phyloP scores from a whole-genome alignment of 37 sponge, comb jelly and placozoan species.

The Tethya wilhelma region DNA sequence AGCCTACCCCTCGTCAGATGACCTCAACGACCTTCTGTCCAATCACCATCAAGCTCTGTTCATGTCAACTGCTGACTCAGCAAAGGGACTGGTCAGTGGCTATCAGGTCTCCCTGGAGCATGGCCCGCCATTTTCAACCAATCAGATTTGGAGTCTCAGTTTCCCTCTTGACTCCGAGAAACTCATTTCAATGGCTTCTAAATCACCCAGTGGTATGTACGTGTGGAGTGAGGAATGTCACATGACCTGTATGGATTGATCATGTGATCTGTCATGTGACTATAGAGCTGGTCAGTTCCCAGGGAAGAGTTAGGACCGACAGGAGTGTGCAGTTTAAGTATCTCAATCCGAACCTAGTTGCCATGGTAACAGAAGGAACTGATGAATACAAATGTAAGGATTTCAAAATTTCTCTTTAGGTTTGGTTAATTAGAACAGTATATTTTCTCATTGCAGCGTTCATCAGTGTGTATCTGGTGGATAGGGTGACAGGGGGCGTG shows the following conservation, averaged over 20 bases:
- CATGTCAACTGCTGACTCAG: constrained; percentile 13
- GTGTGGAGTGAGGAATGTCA: no score
- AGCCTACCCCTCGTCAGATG: constrained; percentile 25
- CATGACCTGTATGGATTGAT: no score
- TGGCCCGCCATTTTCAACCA: not conserved
- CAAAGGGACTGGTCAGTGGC: not conserved
- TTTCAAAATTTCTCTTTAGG: not conserved
- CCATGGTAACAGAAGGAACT: constrained; percentile 79
- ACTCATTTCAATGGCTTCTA: not conserved
- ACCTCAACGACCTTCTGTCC: constrained; percentile 5
- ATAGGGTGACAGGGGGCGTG: constrained; percentile 83
- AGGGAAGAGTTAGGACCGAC: constrained; percentile 70
- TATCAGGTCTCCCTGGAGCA: constrained; percentile 12
- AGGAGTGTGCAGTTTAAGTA: constrained; percentile 93
- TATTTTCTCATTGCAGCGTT: not conserved
- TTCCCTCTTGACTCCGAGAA: not conserved
- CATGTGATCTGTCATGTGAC: not conserved
- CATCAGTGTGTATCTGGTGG: constrained; percentile 74
- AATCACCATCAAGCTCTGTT: constrained; percentile 8
- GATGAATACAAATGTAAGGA: constrained; percentile 63
- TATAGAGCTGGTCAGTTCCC: constrained; percentile 74
- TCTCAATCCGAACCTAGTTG: constrained; percentile 92
- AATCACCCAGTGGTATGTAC: not conserved
- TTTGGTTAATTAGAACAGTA: not conserved
- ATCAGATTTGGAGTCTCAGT: not conserved